A percentile compares a stretch with the other conserved stretches of the same genome.
Conservation (phyloP, 2,797 vertebrate species). For the Myotis planiceps region DNA sequence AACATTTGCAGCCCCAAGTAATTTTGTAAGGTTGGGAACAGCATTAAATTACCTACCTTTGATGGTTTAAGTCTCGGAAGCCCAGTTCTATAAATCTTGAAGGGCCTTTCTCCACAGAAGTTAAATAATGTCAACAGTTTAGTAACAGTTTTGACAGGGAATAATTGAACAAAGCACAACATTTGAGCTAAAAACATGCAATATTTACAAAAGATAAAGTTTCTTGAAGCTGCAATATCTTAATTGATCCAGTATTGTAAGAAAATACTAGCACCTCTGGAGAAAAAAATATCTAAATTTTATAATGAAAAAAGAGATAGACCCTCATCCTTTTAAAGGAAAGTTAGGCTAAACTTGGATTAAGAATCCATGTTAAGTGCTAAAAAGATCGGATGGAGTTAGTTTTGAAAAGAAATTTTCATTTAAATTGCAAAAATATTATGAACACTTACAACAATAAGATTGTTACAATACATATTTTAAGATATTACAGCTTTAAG, state of each 20-base stretch:
- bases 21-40: conserved; percentile 87
- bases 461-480: conserved; percentile 60
- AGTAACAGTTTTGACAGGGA: conserved; percentile 92
- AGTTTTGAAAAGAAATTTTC: not conserved
- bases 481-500: conserved; percentile 87
- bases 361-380: not conserved
- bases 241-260: conserved; percentile 70
- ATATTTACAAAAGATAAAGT: conserved; percentile 85
- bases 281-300: conserved; percentile 49
- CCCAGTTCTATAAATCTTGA: conserved; percentile 94
- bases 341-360: conserved; percentile 1
- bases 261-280: not conserved
- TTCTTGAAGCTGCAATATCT: conserved; percentile 89
- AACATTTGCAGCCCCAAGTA: conserved; percentile 84
- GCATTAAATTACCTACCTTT: conserved; percentile 94
- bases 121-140: conserved; percentile 98
- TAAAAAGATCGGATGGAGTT: not conserved
- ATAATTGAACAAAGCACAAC: conserved; percentile 87
- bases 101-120: conserved; percentile 93
- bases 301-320: not conserved
- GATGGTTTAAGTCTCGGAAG: conserved; percentile 92
- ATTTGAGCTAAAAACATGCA: conserved; percentile 89
- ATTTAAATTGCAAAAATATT: conserved; percentile 1
- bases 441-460: conserved; percentile 33
- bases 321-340: not conserved